Conservation (phyloP, 2,888 invertebrate species). For the Drosophila monieri region DNA sequence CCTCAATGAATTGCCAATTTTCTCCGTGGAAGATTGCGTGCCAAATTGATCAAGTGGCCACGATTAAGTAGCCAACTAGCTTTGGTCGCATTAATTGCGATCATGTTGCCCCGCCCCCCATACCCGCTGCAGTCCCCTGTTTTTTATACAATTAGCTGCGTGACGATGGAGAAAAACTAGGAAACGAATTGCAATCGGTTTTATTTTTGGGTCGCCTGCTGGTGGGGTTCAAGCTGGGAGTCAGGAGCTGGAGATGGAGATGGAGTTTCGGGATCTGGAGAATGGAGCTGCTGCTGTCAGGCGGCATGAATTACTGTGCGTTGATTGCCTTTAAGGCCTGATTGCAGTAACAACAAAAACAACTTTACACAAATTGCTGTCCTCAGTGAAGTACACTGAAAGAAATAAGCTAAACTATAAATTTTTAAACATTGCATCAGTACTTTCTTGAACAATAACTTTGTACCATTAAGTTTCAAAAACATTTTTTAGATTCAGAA, state of each 20-base stretch:
- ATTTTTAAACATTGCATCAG: not conserved
- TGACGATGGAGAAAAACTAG: constrained; percentile 38
- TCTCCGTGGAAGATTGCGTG: constrained; percentile 33
- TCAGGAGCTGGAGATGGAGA: constrained; percentile 1
- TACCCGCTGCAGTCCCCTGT: constrained; percentile 9
- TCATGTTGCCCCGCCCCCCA: constrained; percentile 35
- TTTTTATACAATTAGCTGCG: constrained; percentile 64
- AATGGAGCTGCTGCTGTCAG: constrained; percentile 59
- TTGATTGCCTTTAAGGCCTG: constrained; percentile 78
- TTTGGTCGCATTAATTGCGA: constrained; percentile 56
- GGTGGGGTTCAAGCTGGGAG: constrained; percentile 13
- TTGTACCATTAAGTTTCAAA: not conserved
- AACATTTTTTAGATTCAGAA: not conserved
- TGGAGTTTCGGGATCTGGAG: constrained; percentile 12
- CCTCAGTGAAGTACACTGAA: constrained; percentile 11
- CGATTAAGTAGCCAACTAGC: constrained; percentile 37
- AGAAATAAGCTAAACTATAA: not conserved
- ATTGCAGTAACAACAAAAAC: constrained; percentile 51
- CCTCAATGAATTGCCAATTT: not conserved
- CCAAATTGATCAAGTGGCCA: constrained; percentile 51
- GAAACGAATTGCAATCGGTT: constrained; percentile 38
- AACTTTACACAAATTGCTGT: constrained; percentile 65
- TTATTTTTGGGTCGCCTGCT: constrained; percentile 43
- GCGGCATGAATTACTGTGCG: constrained; percentile 75
- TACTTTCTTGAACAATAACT: not conserved